Evolutionary conservation across 2,888 invertebrate genomes (phyloP).

Genomic region (Sphecodes monilicornis): DNA sequence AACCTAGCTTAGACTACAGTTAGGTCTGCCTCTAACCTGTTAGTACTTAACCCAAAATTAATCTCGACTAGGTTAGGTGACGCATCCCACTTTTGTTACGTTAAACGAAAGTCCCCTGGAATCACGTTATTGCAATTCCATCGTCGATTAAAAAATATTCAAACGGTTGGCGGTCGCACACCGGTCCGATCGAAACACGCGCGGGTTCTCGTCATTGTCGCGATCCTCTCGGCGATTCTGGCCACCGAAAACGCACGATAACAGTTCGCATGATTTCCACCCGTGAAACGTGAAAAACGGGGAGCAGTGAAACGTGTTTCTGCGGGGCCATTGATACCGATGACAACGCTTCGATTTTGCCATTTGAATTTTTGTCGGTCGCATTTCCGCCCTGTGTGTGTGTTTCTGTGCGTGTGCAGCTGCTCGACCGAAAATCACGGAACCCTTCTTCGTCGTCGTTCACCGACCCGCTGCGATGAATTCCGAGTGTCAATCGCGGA

Average conservation of each 20-base stretch:
- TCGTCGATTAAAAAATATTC: conserved; percentile 3
- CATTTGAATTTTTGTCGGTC: conserved; percentile 62
- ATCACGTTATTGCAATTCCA: neutral
- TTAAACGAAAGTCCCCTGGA: neutral
- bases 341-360: conserved; percentile 60
- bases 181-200: conserved; percentile 3
- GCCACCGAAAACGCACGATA: conserved; percentile 11
- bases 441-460: neutral
- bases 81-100: neutral
- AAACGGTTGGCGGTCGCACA: neutral
- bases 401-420: neutral
- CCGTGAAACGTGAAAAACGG: conserved; percentile 30
- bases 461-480: neutral
- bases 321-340: conserved; percentile 47
- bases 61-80: neutral
- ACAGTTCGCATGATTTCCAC: conserved; percentile 45
- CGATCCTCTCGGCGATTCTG: conserved; percentile 3
- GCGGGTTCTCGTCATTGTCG: neutral
- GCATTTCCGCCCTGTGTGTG: conserved; percentile 37
- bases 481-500: conserved; percentile 16
- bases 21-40: neutral
- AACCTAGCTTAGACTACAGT: fast-evolving
- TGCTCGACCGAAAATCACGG: conserved; percentile 46
- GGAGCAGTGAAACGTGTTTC: conserved; percentile 35
- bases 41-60: neutral